Base-by-base conservation (phyloP, 2,113 vertebrate genomes). In the Lathamus discolor region DNA sequence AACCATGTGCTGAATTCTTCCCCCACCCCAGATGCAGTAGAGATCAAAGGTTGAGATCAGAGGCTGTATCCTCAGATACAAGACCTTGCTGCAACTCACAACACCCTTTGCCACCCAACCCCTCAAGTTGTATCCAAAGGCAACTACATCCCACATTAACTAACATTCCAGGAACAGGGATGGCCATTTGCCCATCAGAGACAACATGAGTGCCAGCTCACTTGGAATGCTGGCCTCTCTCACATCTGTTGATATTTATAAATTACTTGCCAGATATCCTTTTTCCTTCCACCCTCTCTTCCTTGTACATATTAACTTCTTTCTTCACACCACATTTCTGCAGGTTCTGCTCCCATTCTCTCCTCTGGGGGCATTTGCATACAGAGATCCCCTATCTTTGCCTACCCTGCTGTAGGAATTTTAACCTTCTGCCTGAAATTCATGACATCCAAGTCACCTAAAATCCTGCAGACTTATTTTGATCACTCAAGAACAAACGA, bases 41-140 rank as follows among this genome's bases (percentile, higher is more conserved):
- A 78, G 95, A 61, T 11, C 95, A 93, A 96, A 94, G 92, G 88
- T 92, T 94, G 84, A 43, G 54, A 77, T 75, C 81, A 59, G 77
- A 67, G 25, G 62, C 61, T 83, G n/a, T 41, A 13, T 51, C 48
- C n/a, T 74, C 64, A 29, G 44, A 66, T 77, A 6, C 37, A 46
- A 81, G 63, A 43, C 24, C 33, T 39, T 73, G 28, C 74, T 39
- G 35, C 46, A 19, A 78, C 59, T 63, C 25, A 4, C 49, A 90
- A 73, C 79, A 74, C 19, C 20, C 39, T 49, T 54, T 43, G 24
- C 37, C 76, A 69, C 44, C 43, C 28, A 0, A 17, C 31, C 43
- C 49, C 73, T 64, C 35, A 23, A 17, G 8, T 46, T 37, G 22
- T n/a, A 46, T 55, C 68, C 64, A 67, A 43, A 83, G 49, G 31